Percentiles rank a stretch among this genome's conserved stretches.
These are phyloP conservation scores for Bettongia penicillata DNA, from an alignment of 2,113 vertebrate genomes.

Conservation along the genomic window DNA sequence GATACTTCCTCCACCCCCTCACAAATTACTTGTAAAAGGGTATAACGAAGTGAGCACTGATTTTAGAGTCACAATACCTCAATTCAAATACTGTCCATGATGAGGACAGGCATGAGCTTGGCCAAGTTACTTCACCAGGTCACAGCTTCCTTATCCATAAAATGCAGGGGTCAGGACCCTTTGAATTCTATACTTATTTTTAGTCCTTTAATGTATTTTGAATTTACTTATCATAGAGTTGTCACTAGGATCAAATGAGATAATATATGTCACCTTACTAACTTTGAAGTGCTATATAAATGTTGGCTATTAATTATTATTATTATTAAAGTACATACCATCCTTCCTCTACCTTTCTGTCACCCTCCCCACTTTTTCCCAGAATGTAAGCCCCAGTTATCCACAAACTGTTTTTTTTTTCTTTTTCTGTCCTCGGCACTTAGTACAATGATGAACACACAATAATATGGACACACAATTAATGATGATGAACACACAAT, in stretches of 20 bases:
- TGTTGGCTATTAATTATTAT: not conserved
- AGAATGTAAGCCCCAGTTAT: not conserved
- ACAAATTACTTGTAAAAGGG: not conserved
- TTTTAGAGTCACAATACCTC: not conserved
- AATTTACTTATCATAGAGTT: not conserved
- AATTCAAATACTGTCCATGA: not conserved
- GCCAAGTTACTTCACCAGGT: not conserved
- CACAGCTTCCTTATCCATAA: not conserved
- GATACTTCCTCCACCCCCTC: not conserved
- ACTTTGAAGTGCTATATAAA: not conserved
- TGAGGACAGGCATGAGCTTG: not conserved
- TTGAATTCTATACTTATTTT: not conserved
- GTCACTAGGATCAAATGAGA: not conserved
- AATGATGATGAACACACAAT: not conserved
- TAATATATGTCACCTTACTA: not conserved
- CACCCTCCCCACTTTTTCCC: not conserved
- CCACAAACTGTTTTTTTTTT: not conserved
- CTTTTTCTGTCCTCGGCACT: not conserved
- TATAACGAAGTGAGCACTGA: not conserved
- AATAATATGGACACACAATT: not conserved
- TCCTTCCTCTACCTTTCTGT: not conserved
- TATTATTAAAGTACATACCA: not conserved
- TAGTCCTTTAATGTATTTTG: not conserved
- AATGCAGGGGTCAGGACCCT: not conserved
- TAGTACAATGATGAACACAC: not conserved